Conservation (phyloP, 2,113 vertebrate species). For the Pseudolaguvia tuberculata region DNA sequence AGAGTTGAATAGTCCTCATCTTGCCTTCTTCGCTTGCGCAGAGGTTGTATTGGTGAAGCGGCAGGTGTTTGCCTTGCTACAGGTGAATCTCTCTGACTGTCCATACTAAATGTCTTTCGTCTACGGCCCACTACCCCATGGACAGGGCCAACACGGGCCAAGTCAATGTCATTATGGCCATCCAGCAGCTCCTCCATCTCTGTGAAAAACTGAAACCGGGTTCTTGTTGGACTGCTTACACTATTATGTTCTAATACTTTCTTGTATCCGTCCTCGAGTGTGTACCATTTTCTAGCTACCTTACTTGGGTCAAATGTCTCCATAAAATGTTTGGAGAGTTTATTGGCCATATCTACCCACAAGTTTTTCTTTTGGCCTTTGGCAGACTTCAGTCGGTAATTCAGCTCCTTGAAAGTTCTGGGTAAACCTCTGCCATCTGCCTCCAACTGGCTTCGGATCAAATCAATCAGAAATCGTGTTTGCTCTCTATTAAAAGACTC, state of each 20-base stretch:
- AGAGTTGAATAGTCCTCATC: slow-evolving; percentile 17
- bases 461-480: slow-evolving; percentile 38
- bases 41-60: slow-evolving; percentile 2
- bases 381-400: slow-evolving; percentile 31
- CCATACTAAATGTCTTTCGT: neutral
- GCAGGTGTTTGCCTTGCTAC: neutral
- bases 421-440: slow-evolving; percentile 38
- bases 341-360: slow-evolving; percentile 35
- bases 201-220: slow-evolving; percentile 43
- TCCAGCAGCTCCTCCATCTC: slow-evolving; percentile 48
- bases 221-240: slow-evolving; percentile 10
- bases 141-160: slow-evolving; percentile 31
- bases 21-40: neutral
- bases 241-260: slow-evolving; percentile 32
- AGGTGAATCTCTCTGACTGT: neutral
- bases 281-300: slow-evolving; percentile 44
- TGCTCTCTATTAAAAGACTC: slow-evolving; percentile 28
- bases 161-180: slow-evolving; percentile 30
- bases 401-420: slow-evolving; percentile 39
- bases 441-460: slow-evolving; percentile 27
- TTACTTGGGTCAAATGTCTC: slow-evolving; percentile 34
- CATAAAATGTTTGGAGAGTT: slow-evolving; percentile 37
- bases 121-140: slow-evolving; percentile 4
- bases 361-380: slow-evolving; percentile 39
- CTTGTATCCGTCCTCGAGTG: slow-evolving; percentile 43